These are phyloP conservation scores for Volucella inflata DNA, from an alignment of 2,888 invertebrate species.

Conservation along the genomic window DNA sequence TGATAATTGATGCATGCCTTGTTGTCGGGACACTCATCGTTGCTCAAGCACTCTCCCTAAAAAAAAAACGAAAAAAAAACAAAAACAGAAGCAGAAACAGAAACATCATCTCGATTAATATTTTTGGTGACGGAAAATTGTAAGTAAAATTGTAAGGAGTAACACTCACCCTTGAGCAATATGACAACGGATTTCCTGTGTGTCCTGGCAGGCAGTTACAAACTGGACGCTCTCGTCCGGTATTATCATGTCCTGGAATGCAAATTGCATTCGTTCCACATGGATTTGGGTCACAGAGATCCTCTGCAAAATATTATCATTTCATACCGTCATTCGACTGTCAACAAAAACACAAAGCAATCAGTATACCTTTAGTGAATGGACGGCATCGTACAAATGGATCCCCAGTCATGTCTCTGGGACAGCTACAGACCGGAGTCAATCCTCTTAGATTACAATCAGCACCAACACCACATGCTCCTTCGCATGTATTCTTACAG, in stretches of 20 bases:
- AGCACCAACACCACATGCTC: constrained; percentile 91
- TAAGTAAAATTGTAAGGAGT: background rate
- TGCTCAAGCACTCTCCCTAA: constrained; percentile 91
- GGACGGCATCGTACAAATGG: constrained; percentile 92
- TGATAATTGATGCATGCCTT: constrained; percentile 91
- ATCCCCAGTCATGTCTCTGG: constrained; percentile 93
- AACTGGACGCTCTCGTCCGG: constrained; percentile 92
- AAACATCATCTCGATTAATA: background rate
- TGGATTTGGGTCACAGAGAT: constrained; percentile 94
- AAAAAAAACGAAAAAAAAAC: constrained; percentile 49
- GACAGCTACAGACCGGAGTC: constrained; percentile 94
- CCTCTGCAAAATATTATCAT: constrained; percentile 85
- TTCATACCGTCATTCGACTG: background rate
- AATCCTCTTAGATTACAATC: constrained; percentile 90
- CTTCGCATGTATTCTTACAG: constrained; percentile 92
- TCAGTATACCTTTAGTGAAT: constrained; percentile 88
- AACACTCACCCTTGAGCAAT: constrained; percentile 86
- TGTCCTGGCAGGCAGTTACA: constrained; percentile 92
- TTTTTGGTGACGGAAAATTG: no score
- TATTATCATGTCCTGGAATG: constrained; percentile 92
- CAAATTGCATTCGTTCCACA: constrained; percentile 89
- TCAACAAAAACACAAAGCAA: constrained; percentile 55
- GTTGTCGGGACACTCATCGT: constrained; percentile 90
- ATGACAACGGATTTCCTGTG: constrained; percentile 89
- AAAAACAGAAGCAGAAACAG: constrained; percentile 8